Evolutionary conservation across 2,797 vertebrate genomes (phyloP), one percentile per base, ranked within the genome.

Genomic region (Spondyliosoma cantharus): DNA sequence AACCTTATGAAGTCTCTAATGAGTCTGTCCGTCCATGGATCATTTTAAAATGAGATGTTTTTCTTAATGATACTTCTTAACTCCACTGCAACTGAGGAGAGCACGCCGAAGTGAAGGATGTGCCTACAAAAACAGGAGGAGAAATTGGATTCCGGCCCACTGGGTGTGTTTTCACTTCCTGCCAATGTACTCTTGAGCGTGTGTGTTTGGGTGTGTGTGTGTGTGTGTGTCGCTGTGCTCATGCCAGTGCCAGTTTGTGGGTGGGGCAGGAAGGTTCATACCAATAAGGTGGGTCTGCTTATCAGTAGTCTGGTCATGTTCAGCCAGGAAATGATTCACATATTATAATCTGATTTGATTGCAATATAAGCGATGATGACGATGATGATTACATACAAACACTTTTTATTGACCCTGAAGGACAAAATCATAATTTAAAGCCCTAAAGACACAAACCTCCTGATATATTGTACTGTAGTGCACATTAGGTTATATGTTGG

Each of bases 151-250:
- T 80, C 3, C 49, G 75, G 17, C 84, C 74, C 32, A 67, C 25
- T 53, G 74, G 87, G 86, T 83, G 91, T 87, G 87, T 90, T 86
- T 85, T 78, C 71, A 81, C 68, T 88, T 87, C 86, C 84, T 89
- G 82, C 67, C 82, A 77, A 37, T 72, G 48, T 82, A 17, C 58
- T 75, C 16, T 16, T 24, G 8, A 6, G 52, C 8, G 43, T 19
- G 43, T 25, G 69, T 32, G 66, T 67, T 29, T 74, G 22, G 46
- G 49, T 19, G 37, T 37, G 66, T 32, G 63, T 64, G 22, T 56
- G 52, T 20, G 45, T 32, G 72, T 32, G 63, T 65, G 45, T 77
- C 8, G 52, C 6, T 61, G 29, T 32, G 43, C 32, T 59, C 54
- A 50, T 85, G 70, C 57, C 71, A 69, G n/a, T 79, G 70, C 64